Percentiles rank a stretch among this genome's conserved stretches.
These are phyloP conservation scores for Chironomus striatipennis DNA, from an alignment of 1,140 invertebrate genomes.

Conservation along the genomic window DNA sequence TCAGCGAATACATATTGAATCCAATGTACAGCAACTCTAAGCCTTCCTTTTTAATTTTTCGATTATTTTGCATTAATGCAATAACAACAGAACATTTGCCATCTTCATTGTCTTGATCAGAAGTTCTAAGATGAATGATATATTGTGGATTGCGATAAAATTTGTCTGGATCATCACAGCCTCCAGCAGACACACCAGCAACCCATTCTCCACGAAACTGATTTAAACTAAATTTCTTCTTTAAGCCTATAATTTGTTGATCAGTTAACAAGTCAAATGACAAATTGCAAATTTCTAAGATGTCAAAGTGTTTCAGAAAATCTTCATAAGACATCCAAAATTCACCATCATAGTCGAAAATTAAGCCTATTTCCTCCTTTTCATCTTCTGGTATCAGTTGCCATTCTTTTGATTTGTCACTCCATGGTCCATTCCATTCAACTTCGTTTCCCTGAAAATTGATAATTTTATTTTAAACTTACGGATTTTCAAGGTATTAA, in stretches of 20 bases:
- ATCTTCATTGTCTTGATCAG: conserved; percentile 87
- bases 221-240: conserved; percentile 87
- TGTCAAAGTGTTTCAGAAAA: conserved; percentile 62
- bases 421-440: conserved; percentile 98
- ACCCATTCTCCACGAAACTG: conserved; percentile 92
- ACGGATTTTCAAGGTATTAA: too few relatives aligned
- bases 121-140: conserved; percentile 74
- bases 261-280: conserved; percentile 86
- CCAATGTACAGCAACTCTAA: conserved; percentile 91
- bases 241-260: conserved; percentile 54
- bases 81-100: conserved; percentile 89
- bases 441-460: conserved; percentile 73
- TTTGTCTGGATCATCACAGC: conserved; percentile 94
- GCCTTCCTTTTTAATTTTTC: conserved; percentile 81
- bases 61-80: conserved; percentile 89
- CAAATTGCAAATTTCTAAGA: conserved; percentile 92
- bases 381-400: conserved; percentile 80
- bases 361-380: conserved; percentile 81
- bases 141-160: conserved; percentile 97
- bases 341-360: conserved; percentile 92
- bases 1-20: conserved; percentile 88
- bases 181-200: conserved; percentile 81
- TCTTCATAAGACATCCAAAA: conserved; percentile 96
- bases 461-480: too few relatives aligned
- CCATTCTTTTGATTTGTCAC: conserved; percentile 92